A percentile compares a stretch with the other conserved stretches of the same genome.
phyloP scores from a whole-genome alignment of 2,113 vertebrate genomes.

The Anolis carolinensis region DNA sequence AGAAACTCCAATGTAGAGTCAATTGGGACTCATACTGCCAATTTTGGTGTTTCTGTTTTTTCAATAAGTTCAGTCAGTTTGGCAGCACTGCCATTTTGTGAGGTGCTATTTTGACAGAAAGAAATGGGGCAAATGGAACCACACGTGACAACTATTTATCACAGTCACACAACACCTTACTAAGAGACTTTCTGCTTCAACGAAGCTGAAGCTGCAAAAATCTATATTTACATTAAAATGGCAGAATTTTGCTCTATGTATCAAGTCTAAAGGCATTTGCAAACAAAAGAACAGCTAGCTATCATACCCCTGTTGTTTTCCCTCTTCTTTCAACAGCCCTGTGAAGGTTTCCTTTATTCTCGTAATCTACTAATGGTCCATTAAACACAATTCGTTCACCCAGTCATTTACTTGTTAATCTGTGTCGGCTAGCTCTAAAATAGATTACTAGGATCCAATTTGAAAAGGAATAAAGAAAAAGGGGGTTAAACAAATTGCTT shows the following conservation, averaged over 20 bases:
- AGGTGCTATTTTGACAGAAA: not conserved
- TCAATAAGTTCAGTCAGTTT: no score
- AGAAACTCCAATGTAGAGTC: not conserved
- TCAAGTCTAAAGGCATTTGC: not conserved
- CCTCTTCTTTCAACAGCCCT: not conserved
- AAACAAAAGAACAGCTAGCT: not conserved
- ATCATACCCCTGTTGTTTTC: not conserved
- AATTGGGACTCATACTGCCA: not conserved
- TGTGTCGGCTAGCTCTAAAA: conserved; percentile 34
- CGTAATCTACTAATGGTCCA: not conserved
- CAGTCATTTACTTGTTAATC: conserved; percentile 46
- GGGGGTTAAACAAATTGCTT: not conserved
- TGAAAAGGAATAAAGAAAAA: not conserved
- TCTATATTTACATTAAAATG: not conserved
- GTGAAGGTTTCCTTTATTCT: not conserved
- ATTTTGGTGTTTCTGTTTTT: not conserved
- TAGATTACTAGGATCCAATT: not conserved
- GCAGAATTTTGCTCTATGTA: not conserved
- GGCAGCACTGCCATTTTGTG: not conserved
- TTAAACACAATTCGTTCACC: conserved; percentile 17
- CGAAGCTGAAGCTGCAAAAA: not conserved
- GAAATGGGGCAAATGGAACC: not conserved
- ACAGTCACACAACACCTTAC: no score
- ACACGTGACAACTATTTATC: no score
- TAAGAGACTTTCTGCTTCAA: no score